Percentiles rank a stretch among this genome's conserved stretches.
These are phyloP conservation scores for Pandemis cinnamomeana DNA, from an alignment of 2,888 invertebrate genomes.

Conservation along the genomic window DNA sequence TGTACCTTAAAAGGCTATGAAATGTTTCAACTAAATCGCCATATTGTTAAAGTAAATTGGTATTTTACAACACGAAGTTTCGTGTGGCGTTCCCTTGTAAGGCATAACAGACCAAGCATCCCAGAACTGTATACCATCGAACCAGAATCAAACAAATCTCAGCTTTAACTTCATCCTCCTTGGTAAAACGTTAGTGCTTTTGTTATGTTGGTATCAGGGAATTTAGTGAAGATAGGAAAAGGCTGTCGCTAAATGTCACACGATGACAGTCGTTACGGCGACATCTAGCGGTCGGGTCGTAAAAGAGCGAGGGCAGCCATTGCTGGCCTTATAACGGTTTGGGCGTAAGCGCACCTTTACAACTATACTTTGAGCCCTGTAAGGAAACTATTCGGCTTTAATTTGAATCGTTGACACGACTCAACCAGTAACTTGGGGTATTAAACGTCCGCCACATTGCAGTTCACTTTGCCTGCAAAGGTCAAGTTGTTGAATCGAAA, in stretches of 20 bases:
- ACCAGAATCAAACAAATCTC: slow-evolving; percentile 45
- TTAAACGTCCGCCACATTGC: too few species aligned
- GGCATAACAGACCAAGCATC: slow-evolving; percentile 50
- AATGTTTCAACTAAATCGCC: slow-evolving; percentile 75
- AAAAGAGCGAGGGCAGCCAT: slow-evolving; percentile 48
- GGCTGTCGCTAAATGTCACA: slow-evolving; percentile 66
- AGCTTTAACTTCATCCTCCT: slow-evolving; percentile 45
- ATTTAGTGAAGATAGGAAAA: slow-evolving; percentile 46
- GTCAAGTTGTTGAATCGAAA: too few species aligned
- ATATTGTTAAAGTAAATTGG: slow-evolving; percentile 82
- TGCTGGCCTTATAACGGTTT: slow-evolving; percentile 30
- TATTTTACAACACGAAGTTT: slow-evolving; percentile 78
- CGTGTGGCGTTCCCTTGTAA: slow-evolving; percentile 70
- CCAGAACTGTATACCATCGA: slow-evolving; percentile 44
- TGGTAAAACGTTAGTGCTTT: background rate
- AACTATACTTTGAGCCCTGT: slow-evolving; percentile 6
- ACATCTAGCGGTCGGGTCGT: slow-evolving; percentile 64
- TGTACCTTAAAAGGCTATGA: slow-evolving; percentile 72
- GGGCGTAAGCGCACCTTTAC: slow-evolving; percentile 28
- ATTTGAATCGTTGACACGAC: slow-evolving; percentile 19
- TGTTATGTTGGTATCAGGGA: slow-evolving; percentile 21
- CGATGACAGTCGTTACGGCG: slow-evolving; percentile 67
- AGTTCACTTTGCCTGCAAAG: too few species aligned
- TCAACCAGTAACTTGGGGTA: background rate
- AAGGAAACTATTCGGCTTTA: slow-evolving; percentile 18